phyloP scores from a whole-genome alignment of 2,888 invertebrate genomes.

The Lapara coniferarum region DNA sequence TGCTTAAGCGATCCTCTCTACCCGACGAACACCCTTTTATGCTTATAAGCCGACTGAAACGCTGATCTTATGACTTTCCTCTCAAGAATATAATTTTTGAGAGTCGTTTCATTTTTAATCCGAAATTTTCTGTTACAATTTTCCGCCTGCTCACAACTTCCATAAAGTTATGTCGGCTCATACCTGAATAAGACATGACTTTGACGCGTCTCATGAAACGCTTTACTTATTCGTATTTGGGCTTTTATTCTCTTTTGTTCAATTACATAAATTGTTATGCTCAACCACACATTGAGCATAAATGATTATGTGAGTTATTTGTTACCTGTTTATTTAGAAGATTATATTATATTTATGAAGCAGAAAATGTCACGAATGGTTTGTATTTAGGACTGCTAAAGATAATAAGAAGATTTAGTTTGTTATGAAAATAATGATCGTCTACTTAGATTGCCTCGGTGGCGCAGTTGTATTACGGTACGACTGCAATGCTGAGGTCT shows the following conservation, averaged over 20 bases:
- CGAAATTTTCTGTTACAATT: slow-evolving; percentile 41
- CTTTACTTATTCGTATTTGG: slow-evolving; percentile 41
- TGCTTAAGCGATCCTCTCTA: slow-evolving; percentile 52
- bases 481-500: no score
- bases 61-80: slow-evolving; percentile 48
- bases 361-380: neutral
- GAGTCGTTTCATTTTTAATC: slow-evolving; percentile 41
- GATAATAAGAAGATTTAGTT: no score
- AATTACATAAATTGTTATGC: slow-evolving; percentile 53
- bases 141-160: slow-evolving; percentile 32
- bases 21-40: slow-evolving; percentile 54
- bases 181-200: slow-evolving; percentile 46
- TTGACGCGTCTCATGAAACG: slow-evolving; percentile 40
- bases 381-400: no score
- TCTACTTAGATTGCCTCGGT: no score
- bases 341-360: neutral
- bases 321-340: neutral
- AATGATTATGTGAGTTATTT: slow-evolving; percentile 17
- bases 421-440: no score
- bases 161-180: slow-evolving; percentile 33
- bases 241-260: slow-evolving; percentile 50
- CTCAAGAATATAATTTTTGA: slow-evolving; percentile 41
- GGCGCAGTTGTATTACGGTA: no score
- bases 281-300: slow-evolving; percentile 36
- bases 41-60: slow-evolving; percentile 52